These are phyloP conservation scores for Meles meles DNA, from an alignment of 2,113 vertebrate species.

Conservation along the genomic window DNA sequence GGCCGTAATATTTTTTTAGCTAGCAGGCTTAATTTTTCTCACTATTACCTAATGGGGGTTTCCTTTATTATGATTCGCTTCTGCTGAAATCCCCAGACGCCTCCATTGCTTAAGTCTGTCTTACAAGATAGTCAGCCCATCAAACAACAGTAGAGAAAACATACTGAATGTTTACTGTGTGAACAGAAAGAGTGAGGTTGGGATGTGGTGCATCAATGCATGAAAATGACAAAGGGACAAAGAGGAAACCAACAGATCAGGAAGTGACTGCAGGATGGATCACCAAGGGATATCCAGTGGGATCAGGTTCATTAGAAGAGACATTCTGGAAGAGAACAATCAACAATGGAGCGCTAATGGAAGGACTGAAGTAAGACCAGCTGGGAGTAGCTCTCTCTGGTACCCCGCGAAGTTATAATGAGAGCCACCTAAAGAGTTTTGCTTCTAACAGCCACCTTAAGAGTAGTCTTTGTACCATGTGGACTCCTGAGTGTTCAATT, in stretches of 20 bases:
- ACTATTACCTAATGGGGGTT: neutral
- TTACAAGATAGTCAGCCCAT: neutral
- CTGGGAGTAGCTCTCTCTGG: neutral
- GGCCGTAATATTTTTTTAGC: conserved; percentile 8
- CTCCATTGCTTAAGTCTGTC: neutral
- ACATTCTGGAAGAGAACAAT: neutral
- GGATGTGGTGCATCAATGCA: neutral
- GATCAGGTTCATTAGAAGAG: neutral
- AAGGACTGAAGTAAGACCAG: neutral
- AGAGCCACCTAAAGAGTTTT: neutral
- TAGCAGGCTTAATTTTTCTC: conserved; percentile 18
- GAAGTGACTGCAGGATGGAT: neutral
- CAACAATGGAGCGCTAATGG: neutral
- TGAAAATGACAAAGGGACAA: conserved; percentile 25
- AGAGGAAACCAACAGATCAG: neutral
- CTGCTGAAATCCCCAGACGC: neutral
- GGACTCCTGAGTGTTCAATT: neutral
- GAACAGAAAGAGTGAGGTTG: neutral
- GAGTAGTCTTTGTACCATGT: neutral
- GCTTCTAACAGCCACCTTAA: neutral
- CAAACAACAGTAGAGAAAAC: neutral
- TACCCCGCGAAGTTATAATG: neutral
- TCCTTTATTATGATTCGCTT: conserved; percentile 5
- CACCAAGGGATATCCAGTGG: neutral
- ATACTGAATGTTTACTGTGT: neutral